A percentile compares a stretch with the other conserved stretches of the same genome.
phyloP scores from a whole-genome alignment of 2,797 vertebrate species.

The Ceryle rudis region DNA sequence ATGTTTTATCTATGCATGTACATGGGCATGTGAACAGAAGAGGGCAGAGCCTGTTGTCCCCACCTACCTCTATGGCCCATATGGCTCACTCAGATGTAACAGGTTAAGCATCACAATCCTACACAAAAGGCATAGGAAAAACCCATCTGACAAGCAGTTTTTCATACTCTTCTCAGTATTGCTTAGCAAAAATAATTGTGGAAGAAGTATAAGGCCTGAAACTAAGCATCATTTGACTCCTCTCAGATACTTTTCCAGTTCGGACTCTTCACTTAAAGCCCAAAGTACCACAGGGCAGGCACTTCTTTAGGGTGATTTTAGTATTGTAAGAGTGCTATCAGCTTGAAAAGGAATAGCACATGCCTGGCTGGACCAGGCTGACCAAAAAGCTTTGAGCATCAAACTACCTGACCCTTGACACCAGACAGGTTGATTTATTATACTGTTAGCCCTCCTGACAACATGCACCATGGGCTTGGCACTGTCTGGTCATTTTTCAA shows the following conservation, averaged over 20 bases:
- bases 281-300: neutral
- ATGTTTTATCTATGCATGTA: neutral
- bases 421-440: slow-evolving; percentile 76
- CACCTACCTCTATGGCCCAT: neutral
- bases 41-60: neutral
- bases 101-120: neutral
- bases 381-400: slow-evolving; percentile 43
- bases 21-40: neutral
- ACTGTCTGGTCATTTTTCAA: slow-evolving; percentile 76
- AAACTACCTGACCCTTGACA: slow-evolving; percentile 61
- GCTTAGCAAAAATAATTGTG: neutral
- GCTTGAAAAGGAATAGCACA: neutral
- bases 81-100: neutral
- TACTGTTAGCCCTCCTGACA: slow-evolving; percentile 60
- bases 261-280: neutral
- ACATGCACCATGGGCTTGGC: slow-evolving; percentile 4
- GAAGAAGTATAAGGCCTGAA: neutral
- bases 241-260: neutral
- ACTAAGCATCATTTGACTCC: neutral
- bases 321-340: neutral
- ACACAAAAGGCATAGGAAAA: neutral
- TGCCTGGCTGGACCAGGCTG: slow-evolving; percentile 45
- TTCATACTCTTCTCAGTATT: neutral
- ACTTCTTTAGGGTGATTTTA: neutral
- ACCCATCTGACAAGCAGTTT: neutral